phyloP scores from a whole-genome alignment of 2,888 invertebrate genomes.

The Gortyna flavago region DNA sequence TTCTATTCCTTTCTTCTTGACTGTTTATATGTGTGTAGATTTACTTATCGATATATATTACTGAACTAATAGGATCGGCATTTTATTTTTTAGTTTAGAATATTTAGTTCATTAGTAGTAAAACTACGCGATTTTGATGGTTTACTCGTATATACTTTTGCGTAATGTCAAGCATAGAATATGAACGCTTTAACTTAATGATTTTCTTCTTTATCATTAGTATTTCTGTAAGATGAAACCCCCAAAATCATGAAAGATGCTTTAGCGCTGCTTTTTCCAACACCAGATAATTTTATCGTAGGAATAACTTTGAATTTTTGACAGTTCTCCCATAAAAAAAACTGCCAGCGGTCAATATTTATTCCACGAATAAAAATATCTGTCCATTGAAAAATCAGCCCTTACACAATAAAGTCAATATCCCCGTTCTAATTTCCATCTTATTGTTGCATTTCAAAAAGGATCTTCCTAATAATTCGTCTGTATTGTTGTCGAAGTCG shows the following conservation, averaged over 20 bases:
- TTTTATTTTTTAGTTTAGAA: background rate
- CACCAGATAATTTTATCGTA: too few relatives aligned
- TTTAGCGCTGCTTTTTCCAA: background rate
- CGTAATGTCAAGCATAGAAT: background rate
- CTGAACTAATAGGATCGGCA: background rate
- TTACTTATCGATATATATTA: too few relatives aligned
- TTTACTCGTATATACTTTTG: too few relatives aligned
- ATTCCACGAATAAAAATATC: too few relatives aligned
- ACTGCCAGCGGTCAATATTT: too few relatives aligned
- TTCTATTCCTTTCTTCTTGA: background rate
- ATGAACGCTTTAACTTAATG: conserved; percentile 1
- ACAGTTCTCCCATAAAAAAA: too few relatives aligned
- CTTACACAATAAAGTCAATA: conserved; percentile 39
- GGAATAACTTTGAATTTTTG: too few relatives aligned
- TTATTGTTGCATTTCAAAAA: conserved; percentile 50
- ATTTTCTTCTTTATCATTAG: conserved; percentile 1
- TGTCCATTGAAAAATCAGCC: too few relatives aligned
- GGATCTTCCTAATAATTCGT: conserved; percentile 47
- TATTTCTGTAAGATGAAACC: conserved; percentile 15
- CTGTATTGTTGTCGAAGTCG: conserved; percentile 55
- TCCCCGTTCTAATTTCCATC: conserved; percentile 43
- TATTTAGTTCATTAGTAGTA: background rate
- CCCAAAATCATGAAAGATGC: conserved; percentile 22
- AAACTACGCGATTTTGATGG: too few relatives aligned
- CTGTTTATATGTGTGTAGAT: too few relatives aligned